Evolutionary conservation across 1,140 invertebrate genomes (phyloP).

Genomic region (Aphidius gifuensis): DNA sequence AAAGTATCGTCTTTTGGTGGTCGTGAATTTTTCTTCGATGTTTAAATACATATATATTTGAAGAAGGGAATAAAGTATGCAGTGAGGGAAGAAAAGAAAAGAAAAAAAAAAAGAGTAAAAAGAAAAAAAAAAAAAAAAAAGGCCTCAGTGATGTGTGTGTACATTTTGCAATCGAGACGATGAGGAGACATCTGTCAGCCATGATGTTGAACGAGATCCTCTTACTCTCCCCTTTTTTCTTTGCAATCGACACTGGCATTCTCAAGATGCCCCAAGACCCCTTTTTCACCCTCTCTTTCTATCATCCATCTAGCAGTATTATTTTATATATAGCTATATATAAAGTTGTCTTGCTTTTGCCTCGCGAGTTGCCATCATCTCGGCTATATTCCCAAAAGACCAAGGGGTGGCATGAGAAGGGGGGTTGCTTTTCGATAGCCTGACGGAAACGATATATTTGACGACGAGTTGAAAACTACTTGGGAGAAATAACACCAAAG

Average conservation of each 20-base stretch:
- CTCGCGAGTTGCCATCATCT: no score
- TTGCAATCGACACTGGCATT: constrained; percentile 4
- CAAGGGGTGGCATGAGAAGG: neutral
- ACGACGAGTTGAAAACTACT: constrained; percentile 20
- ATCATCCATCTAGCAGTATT: no score
- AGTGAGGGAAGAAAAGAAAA: neutral
- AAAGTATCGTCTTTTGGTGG: neutral
- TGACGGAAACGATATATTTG: constrained; percentile 24
- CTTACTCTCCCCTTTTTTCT: constrained; percentile 7
- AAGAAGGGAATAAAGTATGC: neutral
- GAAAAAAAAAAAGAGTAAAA: neutral
- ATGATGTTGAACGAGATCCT: constrained; percentile 5
- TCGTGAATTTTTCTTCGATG: neutral
- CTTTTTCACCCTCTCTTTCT: constrained; percentile 7
- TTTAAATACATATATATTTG: neutral
- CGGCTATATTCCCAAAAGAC: constrained; percentile 19
- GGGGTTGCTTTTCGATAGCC: constrained; percentile 10
- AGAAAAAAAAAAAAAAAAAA: neutral
- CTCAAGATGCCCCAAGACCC: constrained; percentile 19
- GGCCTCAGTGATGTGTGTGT: constrained; percentile 9
- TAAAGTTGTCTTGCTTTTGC: neutral
- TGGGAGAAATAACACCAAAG: no score
- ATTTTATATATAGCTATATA: no score
- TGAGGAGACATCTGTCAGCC: constrained; percentile 24
- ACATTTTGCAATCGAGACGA: constrained; percentile 18